Evolutionary conservation across 2,888 invertebrate species (phyloP), one percentile per base, ranked within the genome.

Genomic region (Ditula angustiorana): DNA sequence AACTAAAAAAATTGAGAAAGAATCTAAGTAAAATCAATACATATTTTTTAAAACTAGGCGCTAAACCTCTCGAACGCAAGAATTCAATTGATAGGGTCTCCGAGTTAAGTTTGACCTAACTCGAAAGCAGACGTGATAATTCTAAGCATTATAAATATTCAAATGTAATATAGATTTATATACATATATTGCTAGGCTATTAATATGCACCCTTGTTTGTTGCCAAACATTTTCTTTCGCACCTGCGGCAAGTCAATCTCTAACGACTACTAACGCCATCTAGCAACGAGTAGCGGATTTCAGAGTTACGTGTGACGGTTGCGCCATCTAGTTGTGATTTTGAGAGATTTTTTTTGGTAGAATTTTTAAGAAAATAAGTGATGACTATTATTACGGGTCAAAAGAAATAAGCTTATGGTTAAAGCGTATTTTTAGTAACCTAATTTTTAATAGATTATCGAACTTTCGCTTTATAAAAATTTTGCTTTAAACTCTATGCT

Each of bases 201-300:
- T 62, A 62, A 49, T 60, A 61, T 63, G 64, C 59, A 64, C 63
- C 61, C 57, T 53, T 33, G 30, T 53, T 35, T 50, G 10, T 30
- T 33, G 24, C 26, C 28, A 19, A 41, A 19, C 33, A 24, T 35
- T 41, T 46, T 60, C 19, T 19, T 41, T 13, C 23, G 33, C 55
- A 44, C 49, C 61, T 56, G 58, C 37, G 55, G 23, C 28, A 26
- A 41, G n/a, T 59, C 44, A 55, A 24, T 21, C 59, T 65, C 35
- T 50, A 23, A 33, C 44, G 47, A 66, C 65, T 3, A 3, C 13
- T 57, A 41, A 10, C 60, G 83, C 79, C 87, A 87, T 83, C 88
- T 88, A 74, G 71, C 62, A 73, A 24, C 28, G 72, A 86, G 74
- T 86, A 85, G 86, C 49, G n/a, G 4, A 57, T 76, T 53, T 46